A percentile compares a stretch with the other conserved stretches of the same genome.
phyloP scores from a whole-genome alignment of 1,140 invertebrate genomes.

The Bradysia coprophila region DNA sequence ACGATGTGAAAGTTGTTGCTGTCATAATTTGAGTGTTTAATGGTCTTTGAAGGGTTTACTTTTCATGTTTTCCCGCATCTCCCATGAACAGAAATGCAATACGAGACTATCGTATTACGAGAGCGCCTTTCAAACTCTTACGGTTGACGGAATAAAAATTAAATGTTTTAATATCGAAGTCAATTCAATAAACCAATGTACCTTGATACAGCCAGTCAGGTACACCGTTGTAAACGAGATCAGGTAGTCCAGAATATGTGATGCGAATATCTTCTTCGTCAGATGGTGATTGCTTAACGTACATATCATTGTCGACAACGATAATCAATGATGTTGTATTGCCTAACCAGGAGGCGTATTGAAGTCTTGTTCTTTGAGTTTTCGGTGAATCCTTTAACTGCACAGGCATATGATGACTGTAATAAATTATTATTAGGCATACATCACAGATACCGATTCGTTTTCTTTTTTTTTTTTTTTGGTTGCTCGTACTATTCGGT shows the following conservation, averaged over 20 bases:
- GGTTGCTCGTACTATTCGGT: no score
- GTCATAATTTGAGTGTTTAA: no score
- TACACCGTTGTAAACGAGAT: conserved; percentile 72
- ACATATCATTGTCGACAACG: conserved; percentile 73
- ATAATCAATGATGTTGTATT: conserved; percentile 48
- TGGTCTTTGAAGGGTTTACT: no score
- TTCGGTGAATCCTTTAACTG: conserved; percentile 43
- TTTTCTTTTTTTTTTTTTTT: no score
- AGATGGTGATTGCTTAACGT: conserved; percentile 49
- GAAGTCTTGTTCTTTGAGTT: conserved; percentile 47
- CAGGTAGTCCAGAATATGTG: conserved; percentile 53
- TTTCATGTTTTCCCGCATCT: no score
- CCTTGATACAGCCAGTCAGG: conserved; percentile 91
- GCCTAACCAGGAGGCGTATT: conserved; percentile 60
- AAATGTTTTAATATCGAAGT: no score
- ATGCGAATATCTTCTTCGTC: conserved; percentile 40
- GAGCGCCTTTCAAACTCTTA: no score
- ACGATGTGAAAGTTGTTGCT: no score
- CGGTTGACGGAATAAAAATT: no score
- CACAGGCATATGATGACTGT: conserved; percentile 62
- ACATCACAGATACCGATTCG: no score
- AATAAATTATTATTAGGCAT: conserved; percentile 4
- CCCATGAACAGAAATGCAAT: no score
- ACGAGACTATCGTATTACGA: no score
- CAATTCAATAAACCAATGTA: conserved; percentile 24